phyloP scores from a whole-genome alignment of 2,797 vertebrate species.

The Manis crassicaudata region DNA sequence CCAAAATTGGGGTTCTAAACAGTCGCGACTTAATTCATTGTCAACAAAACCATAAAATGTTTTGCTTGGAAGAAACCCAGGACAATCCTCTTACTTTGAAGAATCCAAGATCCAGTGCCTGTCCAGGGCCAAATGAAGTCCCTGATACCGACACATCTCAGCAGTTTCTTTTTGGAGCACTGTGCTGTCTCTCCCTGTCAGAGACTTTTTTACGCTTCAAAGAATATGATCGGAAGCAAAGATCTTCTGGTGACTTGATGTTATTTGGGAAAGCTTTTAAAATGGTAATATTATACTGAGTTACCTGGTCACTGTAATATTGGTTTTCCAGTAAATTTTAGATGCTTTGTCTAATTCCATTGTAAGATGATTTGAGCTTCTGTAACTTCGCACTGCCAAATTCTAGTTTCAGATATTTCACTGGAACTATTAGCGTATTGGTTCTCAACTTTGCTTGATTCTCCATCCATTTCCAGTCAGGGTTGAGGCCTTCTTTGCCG shows the following conservation, averaged over 20 bases:
- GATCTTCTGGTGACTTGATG: slow-evolving; percentile 66
- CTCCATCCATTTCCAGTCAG: slow-evolving; percentile 64
- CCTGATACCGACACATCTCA: slow-evolving; percentile 55
- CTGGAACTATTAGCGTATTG: slow-evolving; percentile 44
- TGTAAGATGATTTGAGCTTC: slow-evolving; percentile 68
- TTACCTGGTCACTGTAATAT: slow-evolving; percentile 58
- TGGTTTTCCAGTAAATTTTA: slow-evolving; percentile 62
- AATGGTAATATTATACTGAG: slow-evolving; percentile 52
- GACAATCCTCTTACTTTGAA: slow-evolving; percentile 47
- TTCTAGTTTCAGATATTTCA: slow-evolving; percentile 67
- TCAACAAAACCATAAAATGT: slow-evolving; percentile 53
- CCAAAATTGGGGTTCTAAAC: slow-evolving; percentile 49
- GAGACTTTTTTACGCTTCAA: slow-evolving; percentile 64
- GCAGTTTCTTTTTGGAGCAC: slow-evolving; percentile 64
- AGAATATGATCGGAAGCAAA: slow-evolving; percentile 43
- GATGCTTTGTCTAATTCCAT: slow-evolving; percentile 69
- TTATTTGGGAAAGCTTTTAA: slow-evolving; percentile 59
- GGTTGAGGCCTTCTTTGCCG: slow-evolving; percentile 64
- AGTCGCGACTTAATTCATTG: slow-evolving; percentile 56
- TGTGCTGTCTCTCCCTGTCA: slow-evolving; percentile 52
- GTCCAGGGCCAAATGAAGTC: slow-evolving; percentile 23
- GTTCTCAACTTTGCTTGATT: slow-evolving; percentile 64
- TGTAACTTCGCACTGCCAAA: slow-evolving; percentile 52
- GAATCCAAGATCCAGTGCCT: slow-evolving; percentile 58
- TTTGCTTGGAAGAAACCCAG: slow-evolving; percentile 64